phyloP scores from a whole-genome alignment of 2,113 vertebrate species.

The Asarcornis scutulata region DNA sequence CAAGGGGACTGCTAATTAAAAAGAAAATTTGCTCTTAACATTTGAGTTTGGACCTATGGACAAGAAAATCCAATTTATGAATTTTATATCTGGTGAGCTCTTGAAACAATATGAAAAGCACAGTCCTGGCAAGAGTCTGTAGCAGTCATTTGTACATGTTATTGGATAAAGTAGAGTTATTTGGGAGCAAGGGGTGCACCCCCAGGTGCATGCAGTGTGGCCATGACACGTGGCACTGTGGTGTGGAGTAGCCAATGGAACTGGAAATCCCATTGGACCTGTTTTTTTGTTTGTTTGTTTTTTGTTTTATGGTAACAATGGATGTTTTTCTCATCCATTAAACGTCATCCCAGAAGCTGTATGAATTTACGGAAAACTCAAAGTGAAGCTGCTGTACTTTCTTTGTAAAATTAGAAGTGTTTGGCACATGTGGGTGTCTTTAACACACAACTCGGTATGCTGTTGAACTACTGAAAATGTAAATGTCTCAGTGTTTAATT shows the following conservation, averaged over 20 bases:
- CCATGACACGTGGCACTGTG: background rate
- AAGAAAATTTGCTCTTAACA: background rate
- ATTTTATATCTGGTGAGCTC: too few species aligned
- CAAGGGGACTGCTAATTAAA: background rate
- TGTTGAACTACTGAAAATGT: background rate
- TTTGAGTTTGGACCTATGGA: background rate
- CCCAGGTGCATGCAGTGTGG: background rate
- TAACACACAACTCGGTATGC: background rate
- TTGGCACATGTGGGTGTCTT: background rate
- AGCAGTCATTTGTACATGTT: fast-evolving
- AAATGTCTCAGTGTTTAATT: background rate
- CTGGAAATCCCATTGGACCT: background rate
- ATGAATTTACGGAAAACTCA: background rate
- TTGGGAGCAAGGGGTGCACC: background rate
- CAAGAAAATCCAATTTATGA: background rate
- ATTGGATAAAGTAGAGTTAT: fast-evolving
- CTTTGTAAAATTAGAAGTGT: slow-evolving; percentile 5
- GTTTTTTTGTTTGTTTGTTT: too few species aligned
- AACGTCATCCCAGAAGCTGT: background rate
- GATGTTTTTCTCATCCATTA: background rate
- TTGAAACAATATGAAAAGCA: background rate
- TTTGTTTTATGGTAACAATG: background rate
- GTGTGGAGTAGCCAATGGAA: fast-evolving
- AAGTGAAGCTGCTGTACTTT: background rate
- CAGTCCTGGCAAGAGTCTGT: fast-evolving